Base-by-base conservation (phyloP, 2,797 vertebrate species). In the Lateolabrax maculatus region DNA sequence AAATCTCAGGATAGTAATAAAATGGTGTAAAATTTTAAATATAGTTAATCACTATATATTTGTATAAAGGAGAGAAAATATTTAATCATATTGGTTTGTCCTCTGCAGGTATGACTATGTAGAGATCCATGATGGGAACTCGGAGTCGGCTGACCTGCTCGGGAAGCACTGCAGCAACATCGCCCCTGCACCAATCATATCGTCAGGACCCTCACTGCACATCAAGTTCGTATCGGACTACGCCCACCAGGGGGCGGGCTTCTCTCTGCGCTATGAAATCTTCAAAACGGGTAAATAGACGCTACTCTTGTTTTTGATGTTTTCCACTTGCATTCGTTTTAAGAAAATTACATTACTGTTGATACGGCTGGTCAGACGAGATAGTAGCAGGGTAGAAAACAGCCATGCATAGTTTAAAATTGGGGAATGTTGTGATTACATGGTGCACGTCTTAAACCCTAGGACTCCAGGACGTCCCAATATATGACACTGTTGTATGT, bases 191-290 rank as follows among this genome's bases (percentile, higher is more conserved):
- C 96, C 98, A 31, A 98, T 99, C 95, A 97, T 97, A 79, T 99
- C 98, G n/a, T 99, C 98, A 0, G 98, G 98, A 11, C 96, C 97
- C 0, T 94, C 96, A 31, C 96, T 99, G 23, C 97, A 96, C 79
- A 99, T 99, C 92, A 97, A 97, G 85, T 99, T 99, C 83, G 98
- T 97, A 8, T 99, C 98, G 0, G 98, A 99, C 93, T 99, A 99
- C 0, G 98, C 97, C 36, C 96, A 98, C 84, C 98, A 99, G 92
- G 98, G 98, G 62, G 98, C 98, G 0, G 98, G 98, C 81, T 99
- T 99, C 93, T 99, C 98, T 1, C 96, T 99, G 75, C 98, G 98
- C 89, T 99, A 99, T 0, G 98, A 99, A 93, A 98, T 99, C 95
- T 98, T 96, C 92, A 99, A 98, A 93, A 99, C 98, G 75, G 98